A percentile compares a stretch with the other conserved stretches of the same genome.
Evolutionary conservation across 2,113 vertebrate species (phyloP).

Genomic region (Anser brachyrhynchus): DNA sequence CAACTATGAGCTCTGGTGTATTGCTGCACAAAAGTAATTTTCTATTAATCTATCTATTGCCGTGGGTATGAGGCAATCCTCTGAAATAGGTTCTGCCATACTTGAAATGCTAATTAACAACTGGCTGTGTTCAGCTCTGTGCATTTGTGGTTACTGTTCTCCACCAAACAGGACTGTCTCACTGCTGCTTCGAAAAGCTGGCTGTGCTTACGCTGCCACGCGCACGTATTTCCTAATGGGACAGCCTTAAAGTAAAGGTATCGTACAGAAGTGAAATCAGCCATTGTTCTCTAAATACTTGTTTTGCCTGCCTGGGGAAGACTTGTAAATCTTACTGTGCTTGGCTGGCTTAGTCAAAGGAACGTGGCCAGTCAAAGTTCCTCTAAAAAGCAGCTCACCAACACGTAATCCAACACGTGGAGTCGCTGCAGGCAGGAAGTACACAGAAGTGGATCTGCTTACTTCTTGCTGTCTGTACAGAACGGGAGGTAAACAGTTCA

Average conservation of each 20-base stretch:
- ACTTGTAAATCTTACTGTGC: neutral
- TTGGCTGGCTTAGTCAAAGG: neutral
- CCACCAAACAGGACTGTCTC: neutral
- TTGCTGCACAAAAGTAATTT: neutral
- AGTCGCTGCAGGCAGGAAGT: neutral
- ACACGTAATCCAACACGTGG: neutral
- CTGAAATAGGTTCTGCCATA: neutral
- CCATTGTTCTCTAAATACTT: neutral
- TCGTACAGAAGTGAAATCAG: neutral
- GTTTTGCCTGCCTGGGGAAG: neutral
- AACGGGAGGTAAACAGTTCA: neutral
- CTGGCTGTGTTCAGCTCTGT: neutral
- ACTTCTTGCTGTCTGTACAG: neutral
- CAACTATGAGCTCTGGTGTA: neutral
- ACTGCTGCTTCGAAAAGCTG: neutral
- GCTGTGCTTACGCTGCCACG: neutral
- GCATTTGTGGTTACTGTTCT: neutral
- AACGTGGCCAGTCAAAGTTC: neutral
- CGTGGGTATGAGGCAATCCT: neutral
- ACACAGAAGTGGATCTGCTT: neutral
- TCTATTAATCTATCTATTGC: neutral
- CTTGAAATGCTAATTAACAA: slow-evolving; percentile 14
- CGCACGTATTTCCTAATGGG: neutral
- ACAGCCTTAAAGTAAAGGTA: neutral
- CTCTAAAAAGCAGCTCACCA: neutral